Evolutionary conservation across 1,140 invertebrate species (phyloP), one percentile per base, ranked within the genome.

Genomic region (Trachelipus rathkii): DNA sequence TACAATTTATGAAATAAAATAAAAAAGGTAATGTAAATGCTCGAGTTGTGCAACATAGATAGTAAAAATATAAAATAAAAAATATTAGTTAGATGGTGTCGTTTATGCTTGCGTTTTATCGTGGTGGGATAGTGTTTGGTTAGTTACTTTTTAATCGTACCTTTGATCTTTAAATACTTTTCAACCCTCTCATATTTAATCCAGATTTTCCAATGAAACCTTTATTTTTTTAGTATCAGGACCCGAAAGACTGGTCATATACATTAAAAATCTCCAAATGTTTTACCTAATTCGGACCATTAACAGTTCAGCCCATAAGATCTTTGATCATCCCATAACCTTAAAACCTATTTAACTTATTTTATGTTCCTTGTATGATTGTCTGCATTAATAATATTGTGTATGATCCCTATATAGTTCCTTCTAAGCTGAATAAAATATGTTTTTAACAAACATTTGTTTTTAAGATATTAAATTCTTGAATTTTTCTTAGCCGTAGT

Each of bases 51-150:
- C 19, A 15, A 13, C 50, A 60, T 60, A 60, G 50, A 60, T 60
- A 60, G 50, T 60, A 60, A 15, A 15, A 60, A 60, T 33, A 60
- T n/a, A n/a, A n/a, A n/a, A n/a, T n/a, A 60, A 19, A 60, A 1
- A 19, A 60, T 60, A 60, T 60, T 60, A 60, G 50, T 60, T 60
- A 60, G 50, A 60, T 60, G 50, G 50, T 60, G 50, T 60, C 50
- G 50, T 60, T 60, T 15, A 13, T 60, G 50, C 50, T 60, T 60
- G 50, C 50, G 50, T 60, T 60, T 60, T 33, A 13, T 60, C 50
- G 50, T 60, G 50, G 50, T 60, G 50, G 50, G 50, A 60, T 60
- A 13, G 50, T 60, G 50, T 60, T 60, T 60, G 50, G 50, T 60
- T 15, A 60, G 19, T 15, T 13, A 13, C 4, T 60, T 60, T 60